Conservation (phyloP, 2,113 vertebrate genomes). For the Sinocyclocheilus rhinocerous region DNA sequence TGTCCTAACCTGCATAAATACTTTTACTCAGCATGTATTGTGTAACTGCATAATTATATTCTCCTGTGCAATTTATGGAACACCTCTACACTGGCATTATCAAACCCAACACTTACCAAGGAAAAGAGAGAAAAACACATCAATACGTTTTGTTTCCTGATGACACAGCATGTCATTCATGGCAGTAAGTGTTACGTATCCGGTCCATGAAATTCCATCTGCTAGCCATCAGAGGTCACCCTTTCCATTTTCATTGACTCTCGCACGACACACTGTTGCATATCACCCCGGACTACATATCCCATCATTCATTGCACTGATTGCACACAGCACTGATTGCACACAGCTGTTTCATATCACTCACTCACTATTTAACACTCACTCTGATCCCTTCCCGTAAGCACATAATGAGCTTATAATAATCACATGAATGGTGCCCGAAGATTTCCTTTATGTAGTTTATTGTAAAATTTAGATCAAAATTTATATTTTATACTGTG, state of each 20-base stretch:
- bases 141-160: not conserved
- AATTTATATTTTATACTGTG: not conserved
- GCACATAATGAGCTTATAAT: too few relatives aligned
- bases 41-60: not conserved
- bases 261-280: too few relatives aligned
- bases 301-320: too few relatives aligned
- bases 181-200: too few relatives aligned
- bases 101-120: not conserved
- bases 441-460: not conserved
- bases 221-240: too few relatives aligned
- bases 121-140: not conserved
- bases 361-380: too few relatives aligned
- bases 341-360: too few relatives aligned
- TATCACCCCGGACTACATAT: too few relatives aligned
- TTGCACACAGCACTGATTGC: too few relatives aligned
- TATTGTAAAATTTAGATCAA: not conserved
- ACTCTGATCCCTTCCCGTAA: too few relatives aligned
- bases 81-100: not conserved
- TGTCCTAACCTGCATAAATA: not conserved
- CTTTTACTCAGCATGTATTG: not conserved
- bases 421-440: not conserved
- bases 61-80: not conserved
- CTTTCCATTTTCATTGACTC: too few relatives aligned
- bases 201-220: too few relatives aligned
- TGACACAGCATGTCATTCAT: not conserved